Conservation (phyloP, 2,113 vertebrate genomes). For the Equus przewalskii region DNA sequence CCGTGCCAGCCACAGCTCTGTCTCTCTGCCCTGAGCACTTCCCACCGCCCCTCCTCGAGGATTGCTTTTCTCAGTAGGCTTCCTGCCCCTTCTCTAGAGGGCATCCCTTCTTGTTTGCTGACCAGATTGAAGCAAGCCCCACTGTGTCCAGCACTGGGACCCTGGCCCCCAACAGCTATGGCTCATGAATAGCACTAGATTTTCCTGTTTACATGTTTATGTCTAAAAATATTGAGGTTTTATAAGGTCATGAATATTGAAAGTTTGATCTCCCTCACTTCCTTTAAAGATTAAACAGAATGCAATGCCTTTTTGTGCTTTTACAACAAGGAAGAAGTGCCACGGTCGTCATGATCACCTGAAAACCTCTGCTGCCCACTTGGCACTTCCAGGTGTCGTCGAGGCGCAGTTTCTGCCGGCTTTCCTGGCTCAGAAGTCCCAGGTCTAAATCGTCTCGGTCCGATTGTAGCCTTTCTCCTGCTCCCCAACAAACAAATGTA, state of each 20-base stretch:
- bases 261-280: neutral
- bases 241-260: neutral
- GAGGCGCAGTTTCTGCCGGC: neutral
- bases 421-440: neutral
- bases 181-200: neutral
- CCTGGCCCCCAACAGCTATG: neutral
- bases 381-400: accelerated
- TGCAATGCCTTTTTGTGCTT: neutral
- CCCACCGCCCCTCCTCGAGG: neutral
- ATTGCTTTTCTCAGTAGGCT: neutral
- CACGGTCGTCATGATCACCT: accelerated
- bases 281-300: neutral
- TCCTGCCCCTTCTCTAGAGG: neutral
- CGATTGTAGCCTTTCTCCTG: neutral
- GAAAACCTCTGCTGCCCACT: accelerated
- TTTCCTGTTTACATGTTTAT: neutral
- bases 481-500: neutral
- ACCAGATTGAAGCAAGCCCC: neutral
- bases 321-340: neutral
- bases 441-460: neutral
- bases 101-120: neutral
- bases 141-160: accelerated
- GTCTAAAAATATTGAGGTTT: neutral
- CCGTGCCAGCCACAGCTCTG: neutral
- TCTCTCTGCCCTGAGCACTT: neutral